Conservation (phyloP, 2,113 vertebrate genomes). For the Varanus komodoensis region DNA sequence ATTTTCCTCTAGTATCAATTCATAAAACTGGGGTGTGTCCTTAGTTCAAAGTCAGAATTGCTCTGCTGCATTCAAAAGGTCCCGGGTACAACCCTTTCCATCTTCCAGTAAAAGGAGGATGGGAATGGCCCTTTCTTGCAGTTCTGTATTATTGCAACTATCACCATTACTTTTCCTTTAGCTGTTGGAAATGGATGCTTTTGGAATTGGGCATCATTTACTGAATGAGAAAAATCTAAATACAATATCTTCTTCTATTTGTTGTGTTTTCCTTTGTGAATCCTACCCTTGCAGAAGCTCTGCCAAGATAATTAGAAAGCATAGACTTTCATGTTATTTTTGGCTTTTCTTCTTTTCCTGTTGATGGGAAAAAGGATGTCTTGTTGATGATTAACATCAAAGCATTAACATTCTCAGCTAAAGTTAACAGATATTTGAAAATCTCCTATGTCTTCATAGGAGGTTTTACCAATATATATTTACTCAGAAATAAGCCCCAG, state of each 20-base stretch:
- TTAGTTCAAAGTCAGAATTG: too few species aligned
- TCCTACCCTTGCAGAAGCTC: neutral
- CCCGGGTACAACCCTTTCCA: too few species aligned
- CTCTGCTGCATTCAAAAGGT: too few species aligned
- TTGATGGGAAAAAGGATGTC: constrained; percentile 42
- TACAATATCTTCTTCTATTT: constrained; percentile 5
- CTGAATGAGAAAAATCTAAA: neutral
- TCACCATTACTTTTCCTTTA: neutral
- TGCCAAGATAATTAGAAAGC: constrained; percentile 26
- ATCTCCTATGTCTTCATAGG: neutral
- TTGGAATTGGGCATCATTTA: neutral
- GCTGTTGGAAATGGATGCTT: neutral
- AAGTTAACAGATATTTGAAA: neutral
- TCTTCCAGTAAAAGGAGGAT: too few species aligned
- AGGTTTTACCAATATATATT: neutral
- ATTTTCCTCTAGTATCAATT: too few species aligned
- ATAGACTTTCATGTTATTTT: constrained; percentile 44
- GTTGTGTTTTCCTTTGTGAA: neutral
- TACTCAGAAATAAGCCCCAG: too few species aligned
- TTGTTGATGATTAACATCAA: constrained; percentile 33
- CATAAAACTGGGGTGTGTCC: too few species aligned
- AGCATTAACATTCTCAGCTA: constrained; percentile 28
- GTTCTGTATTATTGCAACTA: neutral
- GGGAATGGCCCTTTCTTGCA: too few species aligned
- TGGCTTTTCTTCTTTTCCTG: constrained; percentile 50